phyloP scores from a whole-genome alignment of 2,888 invertebrate species.

The Artemia sinica region DNA sequence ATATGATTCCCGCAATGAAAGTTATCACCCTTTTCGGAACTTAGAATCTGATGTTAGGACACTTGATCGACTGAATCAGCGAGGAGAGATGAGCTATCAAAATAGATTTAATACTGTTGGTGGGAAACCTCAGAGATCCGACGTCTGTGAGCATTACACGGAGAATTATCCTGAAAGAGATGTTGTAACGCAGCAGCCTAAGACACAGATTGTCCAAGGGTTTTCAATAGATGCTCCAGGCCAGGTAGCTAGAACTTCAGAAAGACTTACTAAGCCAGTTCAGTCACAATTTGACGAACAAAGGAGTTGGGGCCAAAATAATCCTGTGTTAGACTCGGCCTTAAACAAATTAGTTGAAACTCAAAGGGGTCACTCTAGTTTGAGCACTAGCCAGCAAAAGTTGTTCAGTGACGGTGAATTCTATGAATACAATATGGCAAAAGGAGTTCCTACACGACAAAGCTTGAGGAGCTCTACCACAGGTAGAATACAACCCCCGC shows the following conservation, averaged over 20 bases:
- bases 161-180: conserved; percentile 50
- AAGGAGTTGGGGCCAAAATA: conserved; percentile 70
- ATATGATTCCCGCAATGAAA: not conserved
- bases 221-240: conserved; percentile 29
- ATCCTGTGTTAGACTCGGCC: conserved; percentile 49
- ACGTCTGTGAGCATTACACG: conserved; percentile 15
- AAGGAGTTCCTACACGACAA: conserved; percentile 13
- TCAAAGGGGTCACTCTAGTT: conserved; percentile 47
- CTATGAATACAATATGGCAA: conserved; percentile 22
- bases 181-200: conserved; percentile 78
- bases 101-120: conserved; percentile 15
- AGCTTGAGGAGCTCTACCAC: conserved; percentile 29
- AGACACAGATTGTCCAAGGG: conserved; percentile 43
- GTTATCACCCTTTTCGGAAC: not conserved
- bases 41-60: conserved; percentile 12
- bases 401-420: conserved; percentile 51
- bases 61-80: conserved; percentile 10
- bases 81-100: conserved; percentile 9
- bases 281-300: conserved; percentile 39
- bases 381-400: conserved; percentile 73
- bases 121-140: conserved; percentile 22
- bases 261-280: conserved; percentile 78
- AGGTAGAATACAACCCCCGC: conserved; percentile 28
- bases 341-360: conserved; percentile 35
- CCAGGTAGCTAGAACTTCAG: conserved; percentile 56